Evolutionary conservation across 2,797 vertebrate genomes (phyloP).

Genomic region (Eleutherodactylus coqui): DNA sequence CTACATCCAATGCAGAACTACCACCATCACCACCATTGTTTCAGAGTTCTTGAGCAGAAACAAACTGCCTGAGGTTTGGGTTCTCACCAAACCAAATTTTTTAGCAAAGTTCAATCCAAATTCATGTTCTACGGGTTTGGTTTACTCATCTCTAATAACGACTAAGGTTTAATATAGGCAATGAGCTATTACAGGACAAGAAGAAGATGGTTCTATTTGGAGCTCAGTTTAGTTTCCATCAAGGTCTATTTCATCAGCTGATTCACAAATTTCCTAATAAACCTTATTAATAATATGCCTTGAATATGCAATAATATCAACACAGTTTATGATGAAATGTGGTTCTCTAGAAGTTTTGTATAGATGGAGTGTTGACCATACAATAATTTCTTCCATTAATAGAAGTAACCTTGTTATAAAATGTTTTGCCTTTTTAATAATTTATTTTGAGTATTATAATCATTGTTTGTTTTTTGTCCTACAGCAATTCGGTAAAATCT

Average conservation of each 20-base stretch:
- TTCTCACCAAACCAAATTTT: too few relatives aligned
- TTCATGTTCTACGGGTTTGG: too few relatives aligned
- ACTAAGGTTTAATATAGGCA: too few relatives aligned
- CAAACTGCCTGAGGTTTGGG: too few relatives aligned
- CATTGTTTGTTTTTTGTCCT: conserved; percentile 69
- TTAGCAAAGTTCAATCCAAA: too few relatives aligned
- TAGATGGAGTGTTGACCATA: neutral
- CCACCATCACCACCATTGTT: too few relatives aligned
- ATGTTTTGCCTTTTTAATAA: neutral
- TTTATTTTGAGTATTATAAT: neutral
- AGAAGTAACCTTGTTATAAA: neutral
- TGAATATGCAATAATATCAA: neutral
- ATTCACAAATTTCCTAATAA: neutral
- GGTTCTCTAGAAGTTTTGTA: neutral
- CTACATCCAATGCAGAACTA: too few relatives aligned
- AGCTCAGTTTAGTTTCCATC: neutral
- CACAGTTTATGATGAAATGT: neutral
- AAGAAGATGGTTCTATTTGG: neutral
- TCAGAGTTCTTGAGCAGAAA: too few relatives aligned
- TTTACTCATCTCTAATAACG: too few relatives aligned
- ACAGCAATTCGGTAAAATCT: conserved; percentile 99
- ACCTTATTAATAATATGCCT: neutral
- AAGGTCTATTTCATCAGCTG: neutral
- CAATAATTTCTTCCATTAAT: neutral
- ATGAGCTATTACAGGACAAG: neutral